These are phyloP conservation scores for Trachelus iudaicus DNA, from an alignment of 2,888 invertebrate genomes.

Conservation along the genomic window DNA sequence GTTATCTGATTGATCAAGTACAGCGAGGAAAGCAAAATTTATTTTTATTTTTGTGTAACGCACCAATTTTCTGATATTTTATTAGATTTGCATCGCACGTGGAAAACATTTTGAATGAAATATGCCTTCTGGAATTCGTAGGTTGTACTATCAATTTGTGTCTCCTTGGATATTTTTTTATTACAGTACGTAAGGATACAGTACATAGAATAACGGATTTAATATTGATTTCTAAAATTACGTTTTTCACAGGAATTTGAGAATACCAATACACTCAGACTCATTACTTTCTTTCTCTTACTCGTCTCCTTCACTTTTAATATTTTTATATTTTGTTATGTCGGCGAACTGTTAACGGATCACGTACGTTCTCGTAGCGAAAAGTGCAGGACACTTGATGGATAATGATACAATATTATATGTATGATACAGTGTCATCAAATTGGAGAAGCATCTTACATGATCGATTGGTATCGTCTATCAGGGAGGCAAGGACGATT, in stretches of 20 bases:
- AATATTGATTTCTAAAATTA: conserved; percentile 1
- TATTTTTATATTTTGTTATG: conserved; percentile 46
- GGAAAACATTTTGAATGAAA: too few species aligned
- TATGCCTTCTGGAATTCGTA: conserved; percentile 26
- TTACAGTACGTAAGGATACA: conserved; percentile 33
- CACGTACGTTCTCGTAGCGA: conserved; percentile 9
- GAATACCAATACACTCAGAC: conserved; percentile 33
- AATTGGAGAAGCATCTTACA: conserved; percentile 40
- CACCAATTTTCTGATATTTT: too few species aligned
- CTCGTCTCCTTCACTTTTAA: too few species aligned
- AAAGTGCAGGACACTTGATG: conserved; percentile 26
- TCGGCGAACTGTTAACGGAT: conserved; percentile 30
- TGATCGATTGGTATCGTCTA: conserved; percentile 46
- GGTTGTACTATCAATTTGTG: conserved; percentile 58
- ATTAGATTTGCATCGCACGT: conserved; percentile 10
- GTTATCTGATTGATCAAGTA: too few species aligned
- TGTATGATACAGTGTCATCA: conserved; percentile 9
- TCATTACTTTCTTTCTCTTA: too few species aligned
- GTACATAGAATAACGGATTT: conserved; percentile 1
- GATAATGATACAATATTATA: conserved; percentile 1
- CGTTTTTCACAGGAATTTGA: conserved; percentile 50
- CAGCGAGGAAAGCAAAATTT: too few species aligned
- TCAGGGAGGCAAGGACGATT: conserved; percentile 36
- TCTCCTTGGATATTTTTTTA: conserved; percentile 53
- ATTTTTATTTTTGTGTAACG: conserved; percentile 14